Base-by-base conservation (phyloP, 2,888 invertebrate genomes). In the Cataglyphis rosenhaueri region DNA sequence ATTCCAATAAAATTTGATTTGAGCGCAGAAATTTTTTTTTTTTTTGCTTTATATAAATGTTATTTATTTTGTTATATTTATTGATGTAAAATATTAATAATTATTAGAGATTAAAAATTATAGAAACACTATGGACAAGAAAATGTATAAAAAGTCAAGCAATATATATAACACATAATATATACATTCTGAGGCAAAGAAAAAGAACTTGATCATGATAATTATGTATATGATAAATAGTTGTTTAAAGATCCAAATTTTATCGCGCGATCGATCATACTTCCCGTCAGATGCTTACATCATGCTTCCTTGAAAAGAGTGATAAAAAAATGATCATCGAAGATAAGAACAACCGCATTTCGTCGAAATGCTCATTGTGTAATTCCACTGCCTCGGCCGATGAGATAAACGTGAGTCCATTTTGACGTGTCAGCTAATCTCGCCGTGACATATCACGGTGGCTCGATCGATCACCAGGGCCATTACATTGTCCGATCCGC, bases 341-440 rank as follows among this genome's bases (percentile, higher is more conserved):
- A 71, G 84, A 71, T 84, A 81, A 81, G 71, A 74, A 41, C n/a
- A 25, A 18, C 25, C 57, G 21, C 61, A 57, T 78, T 78, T 70
- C 70, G 73, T 73, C 66, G 57, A 73, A 83, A 62, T 38, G 59
- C 55, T 64, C 71, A 61, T 59, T 71, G 83, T 65, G 71, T 65
- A 66, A 73, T 65, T 78, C 52, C 66, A 32, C 52, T 81, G 59
- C 44, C 44, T n/a, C 62, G 68, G 32, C 35, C 48, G 74, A 81
- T 61, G 57, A 86, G 88, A 88, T 88, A 88, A 88, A 84, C 66
- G 84, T 83, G 87, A 88, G 87, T 86, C 84, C 84, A 83, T 87
- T 89, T 88, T 88, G 87, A 89, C 85, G 87, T 88, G 78, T 83
- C 84, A 85, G 82, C 87, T 88, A 89, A 89, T 89, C 87, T 86